Evolutionary conservation across 2,113 vertebrate genomes (phyloP).

Genomic region (Ciconia maguari): DNA sequence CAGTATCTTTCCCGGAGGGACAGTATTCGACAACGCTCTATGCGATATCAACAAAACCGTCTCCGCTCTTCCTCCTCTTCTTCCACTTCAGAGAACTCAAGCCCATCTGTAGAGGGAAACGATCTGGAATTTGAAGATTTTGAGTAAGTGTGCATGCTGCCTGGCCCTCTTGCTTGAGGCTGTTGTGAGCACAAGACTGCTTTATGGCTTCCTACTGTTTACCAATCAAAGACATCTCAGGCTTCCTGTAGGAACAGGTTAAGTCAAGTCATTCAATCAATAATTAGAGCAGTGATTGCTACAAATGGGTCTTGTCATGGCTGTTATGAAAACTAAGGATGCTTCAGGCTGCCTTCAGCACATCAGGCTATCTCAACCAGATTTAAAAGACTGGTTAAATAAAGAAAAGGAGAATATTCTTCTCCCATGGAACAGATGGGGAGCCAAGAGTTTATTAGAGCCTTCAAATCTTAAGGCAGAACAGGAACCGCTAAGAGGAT

Average conservation of each 20-base stretch:
- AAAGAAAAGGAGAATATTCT: not conserved
- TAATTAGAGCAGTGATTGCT: not conserved
- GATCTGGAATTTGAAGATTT: constrained; percentile 98
- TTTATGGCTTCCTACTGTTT: not conserved
- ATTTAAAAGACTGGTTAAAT: not conserved
- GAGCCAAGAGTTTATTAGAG: not conserved
- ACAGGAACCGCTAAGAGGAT: not conserved
- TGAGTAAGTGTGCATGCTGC: constrained; percentile 82
- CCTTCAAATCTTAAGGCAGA: not conserved
- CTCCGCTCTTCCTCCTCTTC: constrained; percentile 87
- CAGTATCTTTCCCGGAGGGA: constrained; percentile 97
- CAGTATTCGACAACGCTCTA: constrained; percentile 96
- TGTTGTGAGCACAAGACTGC: not conserved
- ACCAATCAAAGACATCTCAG: not conserved
- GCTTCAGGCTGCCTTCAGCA: not conserved
- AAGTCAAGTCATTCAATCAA: not conserved
- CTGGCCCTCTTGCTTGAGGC: not conserved
- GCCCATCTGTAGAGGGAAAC: constrained; percentile 85
- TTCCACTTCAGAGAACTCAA: constrained; percentile 79
- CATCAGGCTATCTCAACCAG: not conserved
- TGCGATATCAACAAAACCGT: constrained; percentile 95
- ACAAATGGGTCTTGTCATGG: not conserved
- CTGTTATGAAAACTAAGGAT: not conserved
- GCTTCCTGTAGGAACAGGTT: not conserved
- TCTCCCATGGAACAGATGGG: not conserved